Conservation (phyloP, 1,140 invertebrate species). For the Copidosoma floridanum region DNA sequence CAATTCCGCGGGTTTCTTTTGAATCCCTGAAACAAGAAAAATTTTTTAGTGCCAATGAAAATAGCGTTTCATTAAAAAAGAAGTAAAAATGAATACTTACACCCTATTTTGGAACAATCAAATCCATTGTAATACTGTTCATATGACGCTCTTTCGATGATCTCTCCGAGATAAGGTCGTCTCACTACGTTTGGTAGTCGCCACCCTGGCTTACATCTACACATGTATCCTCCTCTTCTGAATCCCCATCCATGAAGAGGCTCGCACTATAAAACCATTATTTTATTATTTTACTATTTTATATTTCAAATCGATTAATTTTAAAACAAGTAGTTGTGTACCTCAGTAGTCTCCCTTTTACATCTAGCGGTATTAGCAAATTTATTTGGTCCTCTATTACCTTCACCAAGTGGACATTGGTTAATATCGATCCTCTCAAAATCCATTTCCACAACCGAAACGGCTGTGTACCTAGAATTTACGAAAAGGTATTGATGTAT, state of each 20-base stretch:
- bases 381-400: slow-evolving; percentile 84
- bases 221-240: slow-evolving; percentile 92
- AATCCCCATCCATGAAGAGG: slow-evolving; percentile 95
- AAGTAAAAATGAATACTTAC: slow-evolving; percentile 62
- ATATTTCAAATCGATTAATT: background rate
- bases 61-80: background rate
- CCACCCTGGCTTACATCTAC: slow-evolving; percentile 86
- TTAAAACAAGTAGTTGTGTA: slow-evolving; percentile 41
- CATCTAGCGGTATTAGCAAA: slow-evolving; percentile 90
- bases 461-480: slow-evolving; percentile 94
- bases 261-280: slow-evolving; percentile 73
- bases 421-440: slow-evolving; percentile 97
- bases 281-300: slow-evolving; percentile 1
- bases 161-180: slow-evolving; percentile 88
- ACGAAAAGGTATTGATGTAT: too few relatives aligned
- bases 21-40: slow-evolving; percentile 66
- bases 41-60: slow-evolving; percentile 12
- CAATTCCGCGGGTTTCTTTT: slow-evolving; percentile 78
- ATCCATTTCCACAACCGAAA: slow-evolving; percentile 92
- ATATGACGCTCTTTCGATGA: slow-evolving; percentile 87
- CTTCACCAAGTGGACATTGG: slow-evolving; percentile 87
- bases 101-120: slow-evolving; percentile 88
- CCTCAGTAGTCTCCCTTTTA: slow-evolving; percentile 90
- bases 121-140: slow-evolving; percentile 92
- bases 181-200: slow-evolving; percentile 83